phyloP scores from a whole-genome alignment of 2,797 vertebrate genomes.

The Melanotaenia trifasciata region DNA sequence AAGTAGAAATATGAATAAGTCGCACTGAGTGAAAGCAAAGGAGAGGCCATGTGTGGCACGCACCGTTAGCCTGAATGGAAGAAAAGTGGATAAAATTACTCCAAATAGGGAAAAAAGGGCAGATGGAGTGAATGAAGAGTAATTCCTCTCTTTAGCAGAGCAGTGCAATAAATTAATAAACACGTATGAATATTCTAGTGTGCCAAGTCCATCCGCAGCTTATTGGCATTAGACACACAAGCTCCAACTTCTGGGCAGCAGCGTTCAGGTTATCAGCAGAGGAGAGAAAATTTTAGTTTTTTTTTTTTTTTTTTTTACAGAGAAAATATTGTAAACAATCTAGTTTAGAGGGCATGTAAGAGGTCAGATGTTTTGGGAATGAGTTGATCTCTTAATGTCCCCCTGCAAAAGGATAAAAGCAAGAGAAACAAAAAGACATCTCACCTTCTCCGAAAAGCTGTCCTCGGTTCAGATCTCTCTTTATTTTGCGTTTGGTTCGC shows the following conservation, averaged over 20 bases:
- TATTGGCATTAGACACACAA: conserved; percentile 9
- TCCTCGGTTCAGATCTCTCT: conserved; percentile 90
- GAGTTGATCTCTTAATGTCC: no score
- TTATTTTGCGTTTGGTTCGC: conserved; percentile 89
- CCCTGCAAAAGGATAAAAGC: not conserved
- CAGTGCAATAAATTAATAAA: conserved; percentile 25
- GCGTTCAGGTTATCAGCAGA: not conserved
- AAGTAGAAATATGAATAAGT: not conserved
- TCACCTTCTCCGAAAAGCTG: conserved; percentile 93
- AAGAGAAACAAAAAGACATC: not conserved
- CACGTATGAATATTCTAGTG: conserved; percentile 35
- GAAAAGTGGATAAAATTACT: conserved; percentile 1
- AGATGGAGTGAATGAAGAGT: conserved; percentile 3
- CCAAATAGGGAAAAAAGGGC: not conserved
- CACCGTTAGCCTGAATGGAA: conserved; percentile 3
- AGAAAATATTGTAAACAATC: not conserved
- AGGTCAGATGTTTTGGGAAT: no score
- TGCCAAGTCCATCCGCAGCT: conserved; percentile 10
- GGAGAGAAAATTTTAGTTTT: not conserved
- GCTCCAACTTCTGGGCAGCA: not conserved
- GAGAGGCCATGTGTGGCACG: not conserved
- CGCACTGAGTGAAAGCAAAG: not conserved
- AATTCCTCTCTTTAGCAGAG: conserved; percentile 5
- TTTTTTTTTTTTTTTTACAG: not conserved
- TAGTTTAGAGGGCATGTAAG: not conserved